Conservation (phyloP, 2,797 vertebrate species). For the Lutjanus argentimaculatus region DNA sequence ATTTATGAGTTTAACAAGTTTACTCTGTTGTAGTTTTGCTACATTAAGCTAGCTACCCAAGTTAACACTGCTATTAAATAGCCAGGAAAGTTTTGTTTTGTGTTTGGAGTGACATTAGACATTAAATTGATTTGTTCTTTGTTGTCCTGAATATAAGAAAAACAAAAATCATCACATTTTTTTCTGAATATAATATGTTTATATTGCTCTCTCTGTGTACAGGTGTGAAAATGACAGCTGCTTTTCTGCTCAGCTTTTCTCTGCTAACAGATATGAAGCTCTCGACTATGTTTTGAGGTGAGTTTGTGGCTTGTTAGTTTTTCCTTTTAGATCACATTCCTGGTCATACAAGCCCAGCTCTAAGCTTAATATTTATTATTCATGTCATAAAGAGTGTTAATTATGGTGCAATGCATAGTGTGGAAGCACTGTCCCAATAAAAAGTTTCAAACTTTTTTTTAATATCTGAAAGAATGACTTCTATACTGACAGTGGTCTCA, state of each 20-base stretch:
- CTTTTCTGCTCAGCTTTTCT: slow-evolving; percentile 60
- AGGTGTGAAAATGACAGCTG: slow-evolving; percentile 58
- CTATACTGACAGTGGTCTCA: too few species aligned
- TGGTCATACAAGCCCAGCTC: too few species aligned
- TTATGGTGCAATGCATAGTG: too few species aligned
- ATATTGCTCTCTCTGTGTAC: not conserved
- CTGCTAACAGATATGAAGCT: slow-evolving; percentile 74
- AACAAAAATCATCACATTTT: not conserved
- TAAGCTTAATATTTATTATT: too few species aligned
- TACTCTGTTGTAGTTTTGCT: not conserved
- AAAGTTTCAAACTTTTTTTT: not conserved
- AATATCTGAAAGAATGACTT: too few species aligned
- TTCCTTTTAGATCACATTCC: too few species aligned
- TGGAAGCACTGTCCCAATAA: too few species aligned
- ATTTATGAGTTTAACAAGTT: not conserved
- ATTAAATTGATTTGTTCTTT: not conserved
- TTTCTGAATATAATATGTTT: not conserved
- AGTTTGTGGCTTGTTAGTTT: slow-evolving; percentile 2
- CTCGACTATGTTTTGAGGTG: slow-evolving; percentile 86
- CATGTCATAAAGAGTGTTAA: too few species aligned
- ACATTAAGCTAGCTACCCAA: slow-evolving; percentile 19
- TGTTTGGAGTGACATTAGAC: fast-evolving
- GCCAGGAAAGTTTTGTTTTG: not conserved
- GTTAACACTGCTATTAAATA: not conserved
- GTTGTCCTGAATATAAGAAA: fast-evolving